Percentiles rank a stretch among this genome's conserved stretches.
Conservation (phyloP, 2,113 vertebrate species). For the Ploceus nigricollis region DNA sequence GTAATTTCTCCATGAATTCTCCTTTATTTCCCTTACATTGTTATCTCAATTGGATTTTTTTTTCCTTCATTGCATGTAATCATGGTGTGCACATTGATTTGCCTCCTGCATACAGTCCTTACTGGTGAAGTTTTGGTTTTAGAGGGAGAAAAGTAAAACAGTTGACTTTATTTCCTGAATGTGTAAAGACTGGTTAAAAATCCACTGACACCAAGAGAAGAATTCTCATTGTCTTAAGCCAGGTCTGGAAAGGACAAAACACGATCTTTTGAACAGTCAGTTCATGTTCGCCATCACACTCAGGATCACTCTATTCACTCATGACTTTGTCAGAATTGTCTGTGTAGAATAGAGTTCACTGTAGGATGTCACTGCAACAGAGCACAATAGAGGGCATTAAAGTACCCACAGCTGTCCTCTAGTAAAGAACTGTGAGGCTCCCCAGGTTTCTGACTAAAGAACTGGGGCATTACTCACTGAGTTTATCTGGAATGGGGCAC, state of each 20-base stretch:
- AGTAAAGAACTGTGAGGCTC: neutral
- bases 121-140: neutral
- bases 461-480: neutral
- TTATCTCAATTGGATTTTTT: neutral
- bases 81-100: fast-evolving
- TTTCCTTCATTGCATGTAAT: neutral
- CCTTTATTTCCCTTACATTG: neutral
- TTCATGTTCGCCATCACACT: neutral
- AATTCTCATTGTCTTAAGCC: neutral
- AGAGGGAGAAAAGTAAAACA: neutral
- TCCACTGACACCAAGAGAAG: neutral
- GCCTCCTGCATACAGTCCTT: neutral
- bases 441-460: neutral
- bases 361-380: neutral
- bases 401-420: neutral
- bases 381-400: neutral
- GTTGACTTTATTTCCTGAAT: neutral
- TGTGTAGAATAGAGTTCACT: neutral
- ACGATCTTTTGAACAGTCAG: neutral
- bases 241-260: neutral
- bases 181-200: neutral
- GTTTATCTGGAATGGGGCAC: neutral
- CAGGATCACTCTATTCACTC: neutral
- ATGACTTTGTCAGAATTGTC: neutral
- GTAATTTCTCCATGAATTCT: neutral